Evolutionary conservation across 1,140 invertebrate genomes (phyloP), one percentile per base, ranked within the genome.

Genomic region (Drosophila novamexicana): DNA sequence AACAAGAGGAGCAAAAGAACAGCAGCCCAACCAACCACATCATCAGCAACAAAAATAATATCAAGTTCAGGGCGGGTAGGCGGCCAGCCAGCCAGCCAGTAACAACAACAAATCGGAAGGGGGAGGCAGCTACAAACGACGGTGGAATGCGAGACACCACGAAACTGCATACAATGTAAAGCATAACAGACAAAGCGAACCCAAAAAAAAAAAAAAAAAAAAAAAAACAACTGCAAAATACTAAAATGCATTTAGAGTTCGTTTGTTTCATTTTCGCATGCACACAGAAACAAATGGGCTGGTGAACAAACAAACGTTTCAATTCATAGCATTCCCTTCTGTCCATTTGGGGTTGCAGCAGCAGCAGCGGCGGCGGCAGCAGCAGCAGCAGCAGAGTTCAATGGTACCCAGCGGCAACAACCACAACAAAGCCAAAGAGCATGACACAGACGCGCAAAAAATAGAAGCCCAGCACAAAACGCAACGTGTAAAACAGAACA

Each of bases 321-420:
- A 75, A 64, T 86, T 86, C 77, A 72, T 68, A 77, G 45, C 67
- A 72, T 86, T 88, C 73, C 82, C 34, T 49, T 62, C 73, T 69
- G 61, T 50, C 32, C 59, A 54, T 88, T 88, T 72, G 75, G 83
- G 82, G 82, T 82, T 82, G 69, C 77, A 74, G 79, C 52, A 53
- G 61, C 64, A 64, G 50, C 78, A 47, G 18, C 18, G 2, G 18
- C 18, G 2, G 61, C 78, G 67, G 69, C 77, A 66, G 75, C 52
- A 34, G 61, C 44, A 45, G 54, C 37, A 64, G 61, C 78, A 70
- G 64, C 81, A 86, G 82, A 86, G 83, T 86, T 86, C 83, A 86
- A 86, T 86, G 83, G 83, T 86, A 86, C 83, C 81, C 66, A 80
- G 71, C 50, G 39, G 44, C 68, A 64, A 53, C 71, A 74, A 61